Evolutionary conservation across 1,140 invertebrate species (phyloP), one percentile per base, ranked within the genome.

Genomic region (Limonius californicus): DNA sequence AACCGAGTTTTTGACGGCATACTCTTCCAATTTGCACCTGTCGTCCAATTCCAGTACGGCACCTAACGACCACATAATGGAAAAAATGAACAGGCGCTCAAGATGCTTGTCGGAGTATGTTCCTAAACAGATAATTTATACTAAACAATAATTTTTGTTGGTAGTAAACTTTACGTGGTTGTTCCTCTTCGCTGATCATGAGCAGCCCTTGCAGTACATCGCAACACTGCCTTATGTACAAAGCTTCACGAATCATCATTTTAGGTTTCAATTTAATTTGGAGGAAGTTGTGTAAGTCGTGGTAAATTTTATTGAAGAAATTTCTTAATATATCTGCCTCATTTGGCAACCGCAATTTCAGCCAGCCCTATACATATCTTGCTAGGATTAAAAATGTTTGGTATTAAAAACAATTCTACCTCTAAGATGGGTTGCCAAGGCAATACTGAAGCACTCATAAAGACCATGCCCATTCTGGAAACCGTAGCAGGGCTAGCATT

Each of bases 401-500:
- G n/a, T n/a, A n/a, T n/a, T n/a, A n/a, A n/a, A n/a, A n/a, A n/a
- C n/a, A n/a, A n/a, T n/a, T n/a, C n/a, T 62, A 62, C 63, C 50
- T 76, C 72, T 16, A 75, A 63, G 21, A 76, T 72, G n/a, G 74
- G 74, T 11, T 12, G 78, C 93, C 93, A 95, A 66, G 87, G 86
- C 11, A 96, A 78, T 0, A 91, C 91, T 1, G 92, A 95, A 7
- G 91, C 89, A 67, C 91, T 94, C 73, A 96, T 86, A 77, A 92
- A 97, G 2, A 94, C 91, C 92, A 95, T 95, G 23, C 93, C 94
- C 83, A 94, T 94, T 20, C 94, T 80, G 19, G 92, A 94, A 35
- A 95, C 89, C 2, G 94, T 97, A 8, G 94, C 93, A 1, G 94
- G 94, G 0, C 91, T 95, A 1, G 94, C 94, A 77, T 96, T 96